Percentiles rank a stretch among this genome's conserved stretches.
Evolutionary conservation across 1,140 invertebrate species (phyloP).

Genomic region (Bombus breviceps): DNA sequence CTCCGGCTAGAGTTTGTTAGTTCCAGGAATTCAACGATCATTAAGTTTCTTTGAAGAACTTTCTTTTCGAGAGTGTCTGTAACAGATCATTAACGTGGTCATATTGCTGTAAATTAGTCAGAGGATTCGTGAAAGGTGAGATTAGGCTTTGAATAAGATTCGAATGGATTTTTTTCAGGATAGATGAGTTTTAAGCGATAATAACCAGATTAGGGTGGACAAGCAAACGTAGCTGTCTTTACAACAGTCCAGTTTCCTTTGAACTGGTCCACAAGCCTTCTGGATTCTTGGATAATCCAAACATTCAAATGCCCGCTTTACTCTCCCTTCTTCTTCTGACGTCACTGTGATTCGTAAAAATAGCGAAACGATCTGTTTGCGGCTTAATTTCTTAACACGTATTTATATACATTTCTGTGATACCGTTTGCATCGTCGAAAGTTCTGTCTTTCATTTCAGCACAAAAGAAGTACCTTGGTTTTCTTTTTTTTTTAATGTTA

Average conservation of each 20-base stretch:
- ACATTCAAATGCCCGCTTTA: constrained; percentile 37
- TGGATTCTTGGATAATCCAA: constrained; percentile 33
- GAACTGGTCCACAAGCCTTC: constrained; percentile 29
- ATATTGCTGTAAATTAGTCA: neutral
- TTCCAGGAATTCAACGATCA: neutral
- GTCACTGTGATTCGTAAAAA: constrained; percentile 63
- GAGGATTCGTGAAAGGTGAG: neutral
- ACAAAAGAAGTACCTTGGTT: neutral
- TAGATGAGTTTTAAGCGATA: neutral
- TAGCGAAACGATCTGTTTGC: constrained; percentile 58
- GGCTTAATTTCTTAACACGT: constrained; percentile 63
- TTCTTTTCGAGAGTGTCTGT: neutral
- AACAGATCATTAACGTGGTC: neutral
- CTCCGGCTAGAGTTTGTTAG: neutral
- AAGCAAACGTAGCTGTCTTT: neutral
- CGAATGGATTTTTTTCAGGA: neutral
- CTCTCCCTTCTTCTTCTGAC: constrained; percentile 43
- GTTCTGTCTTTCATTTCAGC: neutral
- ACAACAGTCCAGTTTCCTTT: constrained; percentile 24
- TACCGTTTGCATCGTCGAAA: neutral
- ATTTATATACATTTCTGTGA: constrained; percentile 23
- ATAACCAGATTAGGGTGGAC: neutral
- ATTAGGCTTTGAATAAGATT: neutral
- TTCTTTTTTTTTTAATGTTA: neutral
- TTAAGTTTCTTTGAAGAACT: neutral